Conservation (phyloP, 30 jellyfish, hydroid and myxozoan genomes). For the Aurelia sp. region DNA sequence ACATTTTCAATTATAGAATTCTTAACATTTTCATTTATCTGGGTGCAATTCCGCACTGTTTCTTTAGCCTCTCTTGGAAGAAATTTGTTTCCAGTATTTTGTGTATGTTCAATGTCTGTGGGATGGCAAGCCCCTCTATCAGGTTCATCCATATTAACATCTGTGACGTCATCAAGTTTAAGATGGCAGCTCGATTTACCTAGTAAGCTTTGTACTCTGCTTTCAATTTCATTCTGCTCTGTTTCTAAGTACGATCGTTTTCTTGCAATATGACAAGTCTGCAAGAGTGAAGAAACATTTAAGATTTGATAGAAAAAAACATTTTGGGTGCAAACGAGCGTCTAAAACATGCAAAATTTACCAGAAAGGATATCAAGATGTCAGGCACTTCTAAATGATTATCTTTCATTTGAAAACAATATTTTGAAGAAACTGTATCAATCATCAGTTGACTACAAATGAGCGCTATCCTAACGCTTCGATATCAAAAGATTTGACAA, state of each 20-base stretch:
- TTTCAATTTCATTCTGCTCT: conserved; percentile 48
- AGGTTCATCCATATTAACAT: background rate
- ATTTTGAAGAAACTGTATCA: too few species aligned
- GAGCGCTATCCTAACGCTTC: too few species aligned
- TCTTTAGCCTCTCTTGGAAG: conserved; percentile 76
- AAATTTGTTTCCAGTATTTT: conserved; percentile 18
- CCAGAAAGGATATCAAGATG: too few species aligned
- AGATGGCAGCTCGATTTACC: conserved; percentile 29
- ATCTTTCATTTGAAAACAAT: too few species aligned
- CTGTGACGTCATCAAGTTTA: conserved; percentile 11
- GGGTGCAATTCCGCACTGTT: conserved; percentile 82
- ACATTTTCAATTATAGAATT: conserved; percentile 27
- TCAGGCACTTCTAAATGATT: too few species aligned
- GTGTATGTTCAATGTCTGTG: background rate
- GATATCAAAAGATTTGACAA: too few species aligned
- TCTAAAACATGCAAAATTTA: too few species aligned
- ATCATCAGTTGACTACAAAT: too few species aligned
- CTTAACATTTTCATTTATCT: conserved; percentile 49
- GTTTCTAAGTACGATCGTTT: conserved; percentile 60
- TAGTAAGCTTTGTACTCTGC: conserved; percentile 27
- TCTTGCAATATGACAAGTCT: conserved; percentile 67
- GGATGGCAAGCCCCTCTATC: background rate
- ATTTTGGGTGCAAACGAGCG: background rate
- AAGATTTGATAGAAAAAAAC: too few species aligned
- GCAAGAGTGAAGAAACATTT: background rate